phyloP scores from a whole-genome alignment of 2,113 vertebrate genomes.

The Speoplatyrhinus poulsoni region DNA sequence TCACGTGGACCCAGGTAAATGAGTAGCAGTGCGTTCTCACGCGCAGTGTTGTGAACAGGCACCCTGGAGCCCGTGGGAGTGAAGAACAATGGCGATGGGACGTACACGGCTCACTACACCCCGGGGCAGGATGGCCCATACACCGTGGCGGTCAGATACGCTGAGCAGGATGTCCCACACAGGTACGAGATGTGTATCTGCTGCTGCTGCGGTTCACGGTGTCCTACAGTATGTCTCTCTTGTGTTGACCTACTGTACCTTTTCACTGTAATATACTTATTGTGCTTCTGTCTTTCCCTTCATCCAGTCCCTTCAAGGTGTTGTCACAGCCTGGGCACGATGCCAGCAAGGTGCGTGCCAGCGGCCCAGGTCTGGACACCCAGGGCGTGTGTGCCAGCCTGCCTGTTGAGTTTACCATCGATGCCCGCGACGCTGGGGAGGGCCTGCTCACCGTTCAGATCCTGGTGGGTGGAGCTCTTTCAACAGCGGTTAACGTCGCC shows the following conservation, averaged over 20 bases:
- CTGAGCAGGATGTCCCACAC: constrained; percentile 90
- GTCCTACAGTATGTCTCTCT: no score
- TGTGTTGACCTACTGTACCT: no score
- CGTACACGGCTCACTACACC: constrained; percentile 91
- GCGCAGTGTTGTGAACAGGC: constrained; percentile 64
- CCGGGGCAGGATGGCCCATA: constrained; percentile 88
- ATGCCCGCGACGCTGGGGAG: constrained; percentile 89
- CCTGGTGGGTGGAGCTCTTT: constrained; percentile 75
- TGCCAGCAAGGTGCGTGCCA: constrained; percentile 92
- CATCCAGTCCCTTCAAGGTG: constrained; percentile 89
- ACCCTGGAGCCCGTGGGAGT: constrained; percentile 86
- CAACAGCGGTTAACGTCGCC: neutral
- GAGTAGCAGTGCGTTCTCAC: no score
- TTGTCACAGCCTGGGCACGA: constrained; percentile 87
- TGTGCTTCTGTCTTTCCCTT: neutral
- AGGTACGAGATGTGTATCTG: constrained; percentile 73
- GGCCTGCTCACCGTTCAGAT: constrained; percentile 92
- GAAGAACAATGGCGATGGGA: constrained; percentile 88
- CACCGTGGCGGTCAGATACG: constrained; percentile 88
- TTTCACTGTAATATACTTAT: constrained; percentile 14
- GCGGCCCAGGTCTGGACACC: constrained; percentile 87
- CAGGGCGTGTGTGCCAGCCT: constrained; percentile 89
- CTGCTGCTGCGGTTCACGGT: no score
- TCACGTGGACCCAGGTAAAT: neutral
- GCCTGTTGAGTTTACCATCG: constrained; percentile 92